Base-by-base conservation (phyloP, 2,797 vertebrate species). In the Bothrops alternatus region DNA sequence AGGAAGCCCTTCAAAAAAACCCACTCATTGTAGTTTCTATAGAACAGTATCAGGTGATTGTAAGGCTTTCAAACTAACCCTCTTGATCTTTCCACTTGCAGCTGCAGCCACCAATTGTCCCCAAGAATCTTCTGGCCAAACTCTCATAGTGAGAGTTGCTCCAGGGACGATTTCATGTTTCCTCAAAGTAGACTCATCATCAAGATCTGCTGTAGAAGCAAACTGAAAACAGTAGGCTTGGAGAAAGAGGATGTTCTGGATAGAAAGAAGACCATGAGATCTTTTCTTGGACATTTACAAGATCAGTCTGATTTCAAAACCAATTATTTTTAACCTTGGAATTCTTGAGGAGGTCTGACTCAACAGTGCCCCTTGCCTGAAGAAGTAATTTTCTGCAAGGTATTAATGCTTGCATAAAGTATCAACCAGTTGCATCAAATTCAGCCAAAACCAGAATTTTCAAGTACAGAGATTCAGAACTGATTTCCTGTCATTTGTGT, bases 41-140 rank as follows among this genome's bases (percentile, higher is more conserved):
- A 6, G 58, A 4, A 28, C 42, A 2, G 56, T n/a, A n/a, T 8
- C 7, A 20, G 20, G 11, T 56, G 32, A 20, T 20, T 90, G 53
- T 85, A 87, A 93, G 91, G 11, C 10, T n/a, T 4, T 0, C 42
- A 61, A 47, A 91, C 69, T 95, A 61, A 98, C 98, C 97, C 96
- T 96, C 6, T 0, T 16, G n/a, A 92, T 73, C 12, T 97, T 94
- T 82, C 97, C 98, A 90, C 94, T 93, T 42, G 93, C 96, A 2
- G 97, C 97, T 2, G 97, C 97, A 58, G 93, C 55, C 28, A 98
- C 96, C 25, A 98, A 96, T 2, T 92, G 94, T 0, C 90, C 87
- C 97, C 97, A 97, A 58, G 96, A 96, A n/a, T 97, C 97, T 5
- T 97, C 95, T 42, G 56, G 63, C 98, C 98, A 98, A 89, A 97